These are phyloP conservation scores for Drosophila neonasuta DNA, from an alignment of 2,888 invertebrate species.

Conservation along the genomic window DNA sequence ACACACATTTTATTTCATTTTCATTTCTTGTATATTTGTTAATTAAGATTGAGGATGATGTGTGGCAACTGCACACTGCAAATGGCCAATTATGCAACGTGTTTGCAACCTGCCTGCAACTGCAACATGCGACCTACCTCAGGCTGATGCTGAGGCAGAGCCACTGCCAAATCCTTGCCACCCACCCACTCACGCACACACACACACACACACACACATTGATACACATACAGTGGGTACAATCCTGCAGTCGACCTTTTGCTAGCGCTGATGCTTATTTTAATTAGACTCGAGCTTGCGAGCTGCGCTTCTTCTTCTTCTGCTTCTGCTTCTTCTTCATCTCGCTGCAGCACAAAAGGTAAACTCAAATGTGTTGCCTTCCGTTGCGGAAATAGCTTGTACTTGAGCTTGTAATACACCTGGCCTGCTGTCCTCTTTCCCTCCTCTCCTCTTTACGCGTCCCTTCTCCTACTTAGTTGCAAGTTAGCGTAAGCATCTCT, in stretches of 20 bases:
- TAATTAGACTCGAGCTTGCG: slow-evolving; percentile 67
- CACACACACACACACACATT: slow-evolving; percentile 4
- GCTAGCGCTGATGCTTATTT: slow-evolving; percentile 66
- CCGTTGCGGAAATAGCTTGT: slow-evolving; percentile 75
- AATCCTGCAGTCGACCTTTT: slow-evolving; percentile 58
- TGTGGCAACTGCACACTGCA: slow-evolving; percentile 71
- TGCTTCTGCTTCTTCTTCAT: too few species aligned
- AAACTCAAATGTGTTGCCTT: slow-evolving; percentile 63
- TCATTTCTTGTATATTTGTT: slow-evolving; percentile 74
- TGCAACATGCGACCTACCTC: slow-evolving; percentile 33
- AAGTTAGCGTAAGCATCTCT: slow-evolving; percentile 64
- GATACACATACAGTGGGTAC: slow-evolving; percentile 8
- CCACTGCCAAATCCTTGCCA: slow-evolving; percentile 42
- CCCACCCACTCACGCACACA: background rate
- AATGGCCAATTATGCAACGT: slow-evolving; percentile 75
- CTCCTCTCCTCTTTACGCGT: background rate
- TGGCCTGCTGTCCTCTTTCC: slow-evolving; percentile 16
- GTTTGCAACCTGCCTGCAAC: slow-evolving; percentile 56
- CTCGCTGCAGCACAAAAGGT: slow-evolving; percentile 50
- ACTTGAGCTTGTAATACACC: slow-evolving; percentile 64
- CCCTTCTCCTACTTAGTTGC: slow-evolving; percentile 53
- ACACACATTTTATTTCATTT: slow-evolving; percentile 38
- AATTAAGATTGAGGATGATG: slow-evolving; percentile 76
- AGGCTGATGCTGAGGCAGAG: slow-evolving; percentile 1
- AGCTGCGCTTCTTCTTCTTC: slow-evolving; percentile 24